Conservation (phyloP, 1,140 invertebrate genomes). For the Orchesella cincta region DNA sequence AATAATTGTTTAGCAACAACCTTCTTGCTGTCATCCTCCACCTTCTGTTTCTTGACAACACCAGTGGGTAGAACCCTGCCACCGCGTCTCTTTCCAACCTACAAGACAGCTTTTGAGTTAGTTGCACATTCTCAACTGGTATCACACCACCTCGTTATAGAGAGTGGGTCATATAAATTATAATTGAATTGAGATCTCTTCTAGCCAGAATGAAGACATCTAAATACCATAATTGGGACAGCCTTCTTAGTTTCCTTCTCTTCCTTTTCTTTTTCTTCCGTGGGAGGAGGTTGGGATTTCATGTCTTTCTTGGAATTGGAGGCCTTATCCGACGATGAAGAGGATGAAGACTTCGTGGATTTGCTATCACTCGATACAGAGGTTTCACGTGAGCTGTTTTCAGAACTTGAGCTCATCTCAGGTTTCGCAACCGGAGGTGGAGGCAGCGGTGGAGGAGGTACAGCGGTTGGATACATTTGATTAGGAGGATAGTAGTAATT, state of each 20-base stretch:
- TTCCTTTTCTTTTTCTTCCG: constrained; percentile 27
- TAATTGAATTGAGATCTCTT: constrained; percentile 3
- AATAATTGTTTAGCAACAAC: neutral
- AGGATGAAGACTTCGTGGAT: neutral
- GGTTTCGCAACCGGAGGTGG: neutral
- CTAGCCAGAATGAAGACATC: constrained; percentile 31
- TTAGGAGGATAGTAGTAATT: neutral
- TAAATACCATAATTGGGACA: constrained; percentile 48
- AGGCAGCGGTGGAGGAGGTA: constrained; percentile 25
- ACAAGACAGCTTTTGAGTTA: constrained; percentile 50
- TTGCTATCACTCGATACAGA: neutral
- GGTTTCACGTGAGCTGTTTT: neutral
- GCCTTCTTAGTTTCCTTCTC: constrained; percentile 43
- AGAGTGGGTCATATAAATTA: neutral
- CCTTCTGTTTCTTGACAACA: constrained; percentile 80
- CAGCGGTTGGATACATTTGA: neutral
- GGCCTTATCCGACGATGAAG: neutral
- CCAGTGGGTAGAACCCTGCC: constrained; percentile 85
- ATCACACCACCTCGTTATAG: neutral
- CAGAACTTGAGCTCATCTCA: neutral
- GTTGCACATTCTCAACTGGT: neutral
- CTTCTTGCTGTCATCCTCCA: constrained; percentile 58
- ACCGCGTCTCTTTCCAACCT: constrained; percentile 79
- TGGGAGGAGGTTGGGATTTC: neutral
- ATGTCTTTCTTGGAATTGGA: too few relatives aligned